Evolutionary conservation across 1,140 invertebrate species (phyloP), one percentile per base, ranked within the genome.

Genomic region (Drosophila azteca): DNA sequence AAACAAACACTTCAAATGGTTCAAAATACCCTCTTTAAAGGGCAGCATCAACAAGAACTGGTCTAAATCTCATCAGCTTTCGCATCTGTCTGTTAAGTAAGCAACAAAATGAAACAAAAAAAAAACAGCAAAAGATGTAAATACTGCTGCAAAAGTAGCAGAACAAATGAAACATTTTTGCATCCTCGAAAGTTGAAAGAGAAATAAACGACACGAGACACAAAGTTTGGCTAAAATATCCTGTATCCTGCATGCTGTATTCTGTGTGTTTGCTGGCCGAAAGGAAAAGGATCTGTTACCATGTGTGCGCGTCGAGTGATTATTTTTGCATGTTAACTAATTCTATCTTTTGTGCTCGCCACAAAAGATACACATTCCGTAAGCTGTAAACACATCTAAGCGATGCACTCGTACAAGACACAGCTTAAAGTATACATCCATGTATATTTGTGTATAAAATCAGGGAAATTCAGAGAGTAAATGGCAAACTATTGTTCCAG

Each of bases 321-420:
- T 69, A 69, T 69, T 58, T 69, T 69, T 43, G 51, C 66, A 69
- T 69, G 51, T 20, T 50, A 69, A 69, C 66, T 58, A 69, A 69
- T 69, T 48, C 64, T 44, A 31, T 20, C 66, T 44, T 22, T 69
- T 69, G 64, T 69, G 43, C 35, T 35, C 5, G 39, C 26, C 35
- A 49, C 64, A 55, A 58, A 58, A 67, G 50, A 55, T 55, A 55
- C 66, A 54, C 17, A 43, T 43, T 22, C 49, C 29, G 64, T 43
- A 52, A 53, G 39, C 35, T 29, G 51, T 48, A 68, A 41, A 15
- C 17, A 20, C 9, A 24, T 35, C 24, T 31, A 39, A 13, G 35
- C 4, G 11, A 39, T 13, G 11, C 31, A 35, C 31, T 11, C 6
- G 31, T 0, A 35, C 3, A 3, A 3, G 31, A 35, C 0, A 35